A percentile compares a stretch with the other conserved stretches of the same genome.
These are phyloP conservation scores for Heliocidaris erythrogramma DNA, from an alignment of 35 echinoderm and acorn worm species.

Conservation along the genomic window DNA sequence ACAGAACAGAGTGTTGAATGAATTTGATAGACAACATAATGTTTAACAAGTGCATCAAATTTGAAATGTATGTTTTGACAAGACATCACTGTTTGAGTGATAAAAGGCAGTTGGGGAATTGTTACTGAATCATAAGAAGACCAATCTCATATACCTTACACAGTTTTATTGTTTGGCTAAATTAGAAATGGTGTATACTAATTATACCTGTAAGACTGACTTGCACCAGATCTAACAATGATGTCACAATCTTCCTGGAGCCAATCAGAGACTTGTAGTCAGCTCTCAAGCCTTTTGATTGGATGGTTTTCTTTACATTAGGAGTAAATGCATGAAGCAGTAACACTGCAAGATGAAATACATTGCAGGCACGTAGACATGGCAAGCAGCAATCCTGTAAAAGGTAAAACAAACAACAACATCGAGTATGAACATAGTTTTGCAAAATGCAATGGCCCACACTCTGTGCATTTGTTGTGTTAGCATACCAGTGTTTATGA, in stretches of 20 bases:
- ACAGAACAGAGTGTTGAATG: no score
- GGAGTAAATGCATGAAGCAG: background rate
- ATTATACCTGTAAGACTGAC: background rate
- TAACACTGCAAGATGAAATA: background rate
- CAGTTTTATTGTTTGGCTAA: no score
- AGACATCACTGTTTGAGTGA: no score
- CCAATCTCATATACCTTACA: no score
- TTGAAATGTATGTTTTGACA: no score
- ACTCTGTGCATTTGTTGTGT: background rate
- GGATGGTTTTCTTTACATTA: background rate
- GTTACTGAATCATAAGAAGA: no score
- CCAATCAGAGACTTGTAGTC: constrained; percentile 9
- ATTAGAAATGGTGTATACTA: background rate
- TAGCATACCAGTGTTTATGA: background rate
- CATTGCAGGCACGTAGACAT: background rate
- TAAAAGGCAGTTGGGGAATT: no score
- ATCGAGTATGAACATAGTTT: background rate
- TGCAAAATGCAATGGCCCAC: background rate
- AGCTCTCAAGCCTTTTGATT: background rate
- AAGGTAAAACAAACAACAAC: background rate
- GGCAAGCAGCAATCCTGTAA: background rate
- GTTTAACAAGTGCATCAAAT: no score
- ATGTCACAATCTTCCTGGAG: constrained; percentile 1
- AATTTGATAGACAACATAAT: no score
- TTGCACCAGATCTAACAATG: background rate